These are phyloP conservation scores for Mormyrus lacerda DNA, from an alignment of 2,113 vertebrate species.

Conservation along the genomic window DNA sequence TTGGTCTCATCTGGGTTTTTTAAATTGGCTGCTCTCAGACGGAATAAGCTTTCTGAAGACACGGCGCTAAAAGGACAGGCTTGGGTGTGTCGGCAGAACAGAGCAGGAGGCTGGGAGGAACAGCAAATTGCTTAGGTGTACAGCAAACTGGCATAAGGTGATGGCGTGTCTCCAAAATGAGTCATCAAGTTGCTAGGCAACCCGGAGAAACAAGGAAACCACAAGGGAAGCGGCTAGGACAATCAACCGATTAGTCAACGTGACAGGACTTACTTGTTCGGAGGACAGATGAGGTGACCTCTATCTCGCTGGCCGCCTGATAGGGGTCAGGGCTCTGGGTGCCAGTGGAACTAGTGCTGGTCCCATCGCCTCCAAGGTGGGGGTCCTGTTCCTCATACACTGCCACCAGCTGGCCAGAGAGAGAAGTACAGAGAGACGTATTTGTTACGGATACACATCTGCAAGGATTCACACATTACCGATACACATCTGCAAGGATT, in stretches of 20 bases:
- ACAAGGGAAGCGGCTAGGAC: background rate
- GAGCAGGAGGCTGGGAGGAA: background rate
- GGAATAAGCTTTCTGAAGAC: background rate
- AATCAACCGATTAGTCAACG: background rate
- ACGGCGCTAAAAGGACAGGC: background rate
- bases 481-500: background rate
- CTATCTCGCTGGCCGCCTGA: conserved; percentile 84
- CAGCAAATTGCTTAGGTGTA: background rate
- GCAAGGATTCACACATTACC: too few relatives aligned
- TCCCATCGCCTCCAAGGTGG: conserved; percentile 92
- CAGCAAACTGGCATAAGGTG: background rate
- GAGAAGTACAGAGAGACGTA: background rate
- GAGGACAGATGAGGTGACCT: conserved; percentile 87
- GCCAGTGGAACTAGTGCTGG: conserved; percentile 93
- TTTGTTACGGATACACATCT: background rate
- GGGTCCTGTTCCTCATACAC: conserved; percentile 97
- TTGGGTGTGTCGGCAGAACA: background rate
- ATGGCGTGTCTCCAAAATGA: background rate
- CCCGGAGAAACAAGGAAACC: background rate
- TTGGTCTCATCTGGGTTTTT: background rate
- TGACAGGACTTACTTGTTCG: conserved; percentile 77
- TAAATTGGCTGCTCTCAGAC: background rate
- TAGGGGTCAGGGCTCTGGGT: conserved; percentile 93
- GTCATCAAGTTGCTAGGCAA: background rate
- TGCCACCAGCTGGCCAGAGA: conserved; percentile 72